Base-by-base conservation (phyloP, 64 coral and sea anemone genomes). In the Pocillopora damicornis region DNA sequence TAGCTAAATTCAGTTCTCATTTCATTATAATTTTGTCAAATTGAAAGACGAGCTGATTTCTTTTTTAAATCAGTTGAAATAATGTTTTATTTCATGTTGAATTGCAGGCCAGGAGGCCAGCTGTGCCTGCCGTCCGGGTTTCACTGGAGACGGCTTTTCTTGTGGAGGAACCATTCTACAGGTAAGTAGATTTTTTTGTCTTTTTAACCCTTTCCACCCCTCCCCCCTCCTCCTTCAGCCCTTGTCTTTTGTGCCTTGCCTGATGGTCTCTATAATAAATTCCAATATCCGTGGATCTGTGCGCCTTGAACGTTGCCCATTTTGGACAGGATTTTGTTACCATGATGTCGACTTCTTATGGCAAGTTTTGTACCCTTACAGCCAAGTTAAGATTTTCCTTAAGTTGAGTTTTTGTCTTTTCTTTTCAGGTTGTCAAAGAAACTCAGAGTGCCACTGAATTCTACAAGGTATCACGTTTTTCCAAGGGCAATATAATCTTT, bases 101-200 rank as follows among this genome's bases (percentile, higher is more conserved):
- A 51, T 61, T 59, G 0, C 64, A 95, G 90, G 63, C 68, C 63
- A 67, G 38, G 26, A 35, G 67, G 80, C 84, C 18, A 72, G 16
- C 5, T 95, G 94, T 69, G 74, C 73, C 1, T 95, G 94, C 57
- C 85, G 80, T 58, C 15, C 35, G 38, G 90, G 90, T 4, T 95
- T 91, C 58, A 35, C 76, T 4, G 94, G 94, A 9, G 81, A 95
- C 80, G 94, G 94, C 9, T 74, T 75, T 13, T 79, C 75, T 17
- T 95, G 94, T 63, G 80, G 87, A 75, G 94, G 94, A 23, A 89
- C 85, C 69, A 82, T 95, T 58, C 60, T 92, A 35, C 75, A 95
- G 87, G 94, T 95, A 20, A 71, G 67, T 20, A 30, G 11, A 11
- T 20, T 30, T 71, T 63, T 63, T 13, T 63, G 1, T 17, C 4